Conservation (phyloP, 2,797 vertebrate species). For the Tamandua tetradactyla region DNA sequence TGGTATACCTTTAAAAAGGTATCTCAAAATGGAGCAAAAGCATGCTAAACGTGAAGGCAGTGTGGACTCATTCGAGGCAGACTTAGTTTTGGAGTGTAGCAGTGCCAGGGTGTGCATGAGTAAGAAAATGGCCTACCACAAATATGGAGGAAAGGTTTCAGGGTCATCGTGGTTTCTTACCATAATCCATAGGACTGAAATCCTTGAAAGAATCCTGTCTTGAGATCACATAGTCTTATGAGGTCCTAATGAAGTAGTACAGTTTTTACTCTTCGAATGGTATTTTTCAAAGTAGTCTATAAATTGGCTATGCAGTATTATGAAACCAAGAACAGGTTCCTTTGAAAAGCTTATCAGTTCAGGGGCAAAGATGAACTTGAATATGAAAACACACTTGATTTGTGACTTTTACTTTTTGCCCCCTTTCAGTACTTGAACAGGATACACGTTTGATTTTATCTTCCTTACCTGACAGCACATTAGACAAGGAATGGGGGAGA, state of each 20-base stretch:
- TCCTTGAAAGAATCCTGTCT: not conserved
- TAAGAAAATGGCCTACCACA: not conserved
- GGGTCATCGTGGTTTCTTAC: slow-evolving; percentile 58
- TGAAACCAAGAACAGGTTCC: slow-evolving; percentile 53
- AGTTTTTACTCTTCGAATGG: not conserved
- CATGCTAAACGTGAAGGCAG: not conserved
- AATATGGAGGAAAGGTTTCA: not conserved
- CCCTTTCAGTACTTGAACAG: not conserved
- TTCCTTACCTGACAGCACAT: not conserved
- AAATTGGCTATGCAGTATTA: slow-evolving; percentile 8
- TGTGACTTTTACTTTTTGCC: not conserved
- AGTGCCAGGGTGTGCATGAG: slow-evolving; percentile 10
- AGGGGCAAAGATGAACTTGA: slow-evolving; percentile 61
- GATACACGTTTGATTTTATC: not conserved
- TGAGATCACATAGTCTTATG: slow-evolving; percentile 24
- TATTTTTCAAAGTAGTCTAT: not conserved
- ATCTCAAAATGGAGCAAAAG: slow-evolving; percentile 33
- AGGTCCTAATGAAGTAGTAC: slow-evolving; percentile 54
- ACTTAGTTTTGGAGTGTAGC: not conserved
- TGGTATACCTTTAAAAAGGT: not conserved
- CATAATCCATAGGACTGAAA: not conserved
- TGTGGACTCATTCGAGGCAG: not conserved
- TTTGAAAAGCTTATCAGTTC: not conserved
- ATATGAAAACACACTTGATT: slow-evolving; percentile 15
- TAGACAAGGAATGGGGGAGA: not conserved